Evolutionary conservation across 2,113 vertebrate species (phyloP).

Genomic region (Chlorocebus sabaeus): DNA sequence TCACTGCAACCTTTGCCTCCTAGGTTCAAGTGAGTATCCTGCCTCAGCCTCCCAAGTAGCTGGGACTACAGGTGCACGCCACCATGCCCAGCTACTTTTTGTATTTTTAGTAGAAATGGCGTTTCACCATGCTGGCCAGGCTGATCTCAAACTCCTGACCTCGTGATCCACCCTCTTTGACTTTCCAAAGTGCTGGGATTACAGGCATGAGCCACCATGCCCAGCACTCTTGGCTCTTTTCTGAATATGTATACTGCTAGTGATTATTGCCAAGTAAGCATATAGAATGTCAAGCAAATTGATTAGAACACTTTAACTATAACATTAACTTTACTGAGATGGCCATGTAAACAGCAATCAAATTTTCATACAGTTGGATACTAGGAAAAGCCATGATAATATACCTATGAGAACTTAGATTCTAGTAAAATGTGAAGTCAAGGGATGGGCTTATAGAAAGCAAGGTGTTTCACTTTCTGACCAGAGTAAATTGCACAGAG

Average conservation of each 20-base stretch:
- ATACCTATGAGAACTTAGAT: not conserved
- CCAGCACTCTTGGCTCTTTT: not conserved
- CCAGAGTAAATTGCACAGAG: not conserved
- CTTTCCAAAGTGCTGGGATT: too few species aligned
- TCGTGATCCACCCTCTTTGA: too few species aligned
- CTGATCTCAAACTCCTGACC: too few species aligned
- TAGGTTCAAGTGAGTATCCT: too few species aligned
- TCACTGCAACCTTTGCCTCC: too few species aligned
- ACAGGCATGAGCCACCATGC: too few species aligned
- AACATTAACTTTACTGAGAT: slow-evolving; percentile 17
- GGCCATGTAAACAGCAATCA: not conserved
- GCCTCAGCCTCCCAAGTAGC: too few species aligned
- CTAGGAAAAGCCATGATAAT: not conserved
- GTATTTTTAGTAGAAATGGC: too few species aligned
- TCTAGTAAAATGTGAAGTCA: not conserved
- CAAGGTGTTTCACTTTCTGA: slow-evolving; percentile 13
- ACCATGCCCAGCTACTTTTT: too few species aligned
- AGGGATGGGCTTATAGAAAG: not conserved
- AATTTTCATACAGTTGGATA: slow-evolving; percentile 27
- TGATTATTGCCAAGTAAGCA: not conserved
- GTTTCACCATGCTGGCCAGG: too few species aligned
- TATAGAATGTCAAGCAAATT: not conserved
- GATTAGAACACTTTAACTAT: not conserved
- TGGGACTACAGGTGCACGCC: too few species aligned
- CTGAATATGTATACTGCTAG: not conserved